A percentile compares a stretch with the other conserved stretches of the same genome.
phyloP scores from a whole-genome alignment of 2,113 vertebrate species.

The Eurystomus gularis region DNA sequence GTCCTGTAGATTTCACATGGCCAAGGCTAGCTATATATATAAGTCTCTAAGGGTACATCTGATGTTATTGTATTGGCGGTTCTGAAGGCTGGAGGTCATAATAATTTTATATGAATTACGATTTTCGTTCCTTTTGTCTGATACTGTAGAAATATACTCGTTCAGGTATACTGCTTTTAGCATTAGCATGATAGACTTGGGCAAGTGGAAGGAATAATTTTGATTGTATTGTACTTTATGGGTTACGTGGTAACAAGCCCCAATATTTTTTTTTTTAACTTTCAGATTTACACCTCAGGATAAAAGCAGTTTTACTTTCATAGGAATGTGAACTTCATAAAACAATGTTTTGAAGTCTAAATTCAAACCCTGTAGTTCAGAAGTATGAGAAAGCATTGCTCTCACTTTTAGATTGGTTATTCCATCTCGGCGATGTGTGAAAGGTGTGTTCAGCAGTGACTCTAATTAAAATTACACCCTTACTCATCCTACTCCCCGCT shows the following conservation, averaged over 20 bases:
- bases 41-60: background rate
- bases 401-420: background rate
- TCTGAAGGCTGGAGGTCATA: background rate
- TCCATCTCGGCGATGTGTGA: background rate
- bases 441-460: background rate
- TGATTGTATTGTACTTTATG: background rate
- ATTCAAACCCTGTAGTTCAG: background rate
- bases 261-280: slow-evolving; percentile 29
- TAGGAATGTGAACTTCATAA: background rate
- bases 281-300: slow-evolving; percentile 48
- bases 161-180: background rate
- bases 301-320: slow-evolving; percentile 17
- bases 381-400: background rate
- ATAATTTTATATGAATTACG: background rate
- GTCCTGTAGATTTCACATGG: background rate
- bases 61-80: background rate
- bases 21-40: background rate
- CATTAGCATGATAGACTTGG: background rate
- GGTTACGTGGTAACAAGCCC: background rate
- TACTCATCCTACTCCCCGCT: background rate
- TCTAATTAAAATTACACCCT: slow-evolving; percentile 1
- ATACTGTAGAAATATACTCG: background rate
- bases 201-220: background rate
- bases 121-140: background rate
- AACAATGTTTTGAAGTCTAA: background rate